Base-by-base conservation (phyloP, 2,888 invertebrate genomes). In the Flexamia atlantica region DNA sequence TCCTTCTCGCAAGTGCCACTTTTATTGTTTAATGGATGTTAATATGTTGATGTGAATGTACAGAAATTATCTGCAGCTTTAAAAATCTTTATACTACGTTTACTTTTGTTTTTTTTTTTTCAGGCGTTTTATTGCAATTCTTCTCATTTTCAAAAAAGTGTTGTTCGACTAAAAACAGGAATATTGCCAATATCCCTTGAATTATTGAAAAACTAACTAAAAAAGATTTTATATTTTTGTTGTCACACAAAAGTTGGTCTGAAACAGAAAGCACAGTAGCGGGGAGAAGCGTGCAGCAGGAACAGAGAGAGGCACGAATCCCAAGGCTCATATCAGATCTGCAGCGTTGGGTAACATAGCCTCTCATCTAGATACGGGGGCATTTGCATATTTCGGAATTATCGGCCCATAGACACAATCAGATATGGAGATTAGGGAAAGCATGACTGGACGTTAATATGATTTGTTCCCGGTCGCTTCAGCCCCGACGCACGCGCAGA, bases 341-440 rank as follows among this genome's bases (percentile, higher is more conserved):
- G 70, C 40, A 40, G 30, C 30, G 30, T 36, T 40, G 36, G 40
- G 40, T 10, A 36, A 40, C 40, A 7, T 40, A 40, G 36, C 40
- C 70, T 70, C 70, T 70, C 70, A 70, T 70, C 70, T 70, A 40
- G 70, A 70, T 70, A 70, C 68, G 70, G 70, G 0, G 7, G 40
- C 70, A 70, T 70, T 70, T 70, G 70, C 70, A 70, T 70, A 40
- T 70, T 70, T 70, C 70, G 70, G 36, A 70, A 64, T 40, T 70
- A 70, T 70, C 70, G 40, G 40, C 40, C 70, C 70, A 36, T 70
- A 70, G 40, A 20, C 70, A 70, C 70, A 70, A 70, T 70, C 70
- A 70, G 70, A 70, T 70, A 70, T 70, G 70, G 70, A 70, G 70
- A 70, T 70, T 70, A 70, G 70, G 40, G 70, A 70, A 70, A 70